Base-by-base conservation (phyloP, 2,113 vertebrate species). In the Oreamnos americanus region DNA sequence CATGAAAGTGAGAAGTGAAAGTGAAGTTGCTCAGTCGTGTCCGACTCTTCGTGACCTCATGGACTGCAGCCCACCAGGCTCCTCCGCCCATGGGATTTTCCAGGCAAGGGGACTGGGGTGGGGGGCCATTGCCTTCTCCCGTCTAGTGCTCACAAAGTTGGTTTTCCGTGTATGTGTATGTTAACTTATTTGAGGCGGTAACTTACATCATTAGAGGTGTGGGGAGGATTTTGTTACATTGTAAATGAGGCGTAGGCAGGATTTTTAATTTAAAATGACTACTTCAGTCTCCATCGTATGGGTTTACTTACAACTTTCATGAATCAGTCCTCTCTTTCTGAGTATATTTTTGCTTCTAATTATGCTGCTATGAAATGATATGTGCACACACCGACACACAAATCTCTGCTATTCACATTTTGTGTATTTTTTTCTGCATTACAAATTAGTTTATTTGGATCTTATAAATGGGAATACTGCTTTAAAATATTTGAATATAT, bases 401-500 rank as follows among this genome's bases (percentile, higher is more conserved):
- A 36, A 74, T 85, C 89, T 96, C 39, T 60, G 21, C 53, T 36
- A 78, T 91, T 28, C 84, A 17, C 81, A 67, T 26, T 53, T 97
- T 95, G 55, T 45, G 55, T 87, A 33, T 67, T 58, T 94, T 86
- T 67, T 11, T 92, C 62, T 76, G 9, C 15, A 9, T 49, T 87
- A 74, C 13, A 93, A 83, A 55, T 95, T 92, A 83, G 60, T 91
- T 97, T 94, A 16, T 67, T 87, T 28, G 36, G 14, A 15, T 85
- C 16, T 62, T 97, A 92, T 60, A 88, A 96, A 45, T 93, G 43
- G 17, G 12, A 97, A 90, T 39, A 60, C 33, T 57, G 76, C 57
- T 97, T 94, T 82, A 92, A 93, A 91, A 86, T 92, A 91, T 86
- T 91, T 93, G 28, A 94, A 57, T 67, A 21, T 84, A 47, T 95